Percentiles rank a stretch among this genome's conserved stretches.
These are phyloP conservation scores for Hormiphora californensis DNA, from an alignment of 37 sponge, comb jelly and placozoan genomes.

Conservation along the genomic window DNA sequence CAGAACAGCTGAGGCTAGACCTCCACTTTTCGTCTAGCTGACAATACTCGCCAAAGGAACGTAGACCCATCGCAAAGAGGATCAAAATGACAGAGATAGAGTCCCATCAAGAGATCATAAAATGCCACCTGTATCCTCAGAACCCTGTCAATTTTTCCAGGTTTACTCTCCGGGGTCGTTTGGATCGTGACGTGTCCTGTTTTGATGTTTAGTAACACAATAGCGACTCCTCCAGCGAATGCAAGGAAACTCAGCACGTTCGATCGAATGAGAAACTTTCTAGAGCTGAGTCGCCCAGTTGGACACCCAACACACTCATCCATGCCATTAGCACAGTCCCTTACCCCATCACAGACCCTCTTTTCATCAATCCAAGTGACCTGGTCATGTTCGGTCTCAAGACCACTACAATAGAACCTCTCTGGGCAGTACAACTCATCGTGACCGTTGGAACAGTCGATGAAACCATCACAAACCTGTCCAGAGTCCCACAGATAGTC, in stretches of 20 bases:
- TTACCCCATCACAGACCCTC: slow-evolving; percentile 3
- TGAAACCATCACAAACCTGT: slow-evolving; percentile 5
- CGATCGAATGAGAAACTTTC: neutral
- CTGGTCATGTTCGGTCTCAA: too few relatives aligned
- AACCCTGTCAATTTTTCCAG: neutral
- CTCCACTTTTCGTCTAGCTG: neutral
- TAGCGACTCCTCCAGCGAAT: neutral
- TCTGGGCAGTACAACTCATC: slow-evolving; percentile 7
- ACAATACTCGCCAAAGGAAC: neutral
- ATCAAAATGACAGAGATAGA: neutral
- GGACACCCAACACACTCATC: slow-evolving; percentile 35
- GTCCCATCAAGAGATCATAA: slow-evolving; percentile 18
- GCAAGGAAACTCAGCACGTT: neutral
- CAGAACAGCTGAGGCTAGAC: neutral
- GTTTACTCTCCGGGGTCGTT: too few relatives aligned
- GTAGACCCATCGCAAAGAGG: neutral
- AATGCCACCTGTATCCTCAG: neutral
- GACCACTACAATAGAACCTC: slow-evolving; percentile 1
- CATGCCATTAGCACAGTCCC: slow-evolving; percentile 5
- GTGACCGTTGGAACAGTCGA: neutral
- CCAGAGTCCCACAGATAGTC: too few relatives aligned
- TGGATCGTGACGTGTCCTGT: too few relatives aligned
- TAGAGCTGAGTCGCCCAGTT: neutral
- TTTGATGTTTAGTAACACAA: neutral
- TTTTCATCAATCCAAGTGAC: neutral